Evolutionary conservation across 2,888 invertebrate species (phyloP).

Genomic region (Tipula unca): DNA sequence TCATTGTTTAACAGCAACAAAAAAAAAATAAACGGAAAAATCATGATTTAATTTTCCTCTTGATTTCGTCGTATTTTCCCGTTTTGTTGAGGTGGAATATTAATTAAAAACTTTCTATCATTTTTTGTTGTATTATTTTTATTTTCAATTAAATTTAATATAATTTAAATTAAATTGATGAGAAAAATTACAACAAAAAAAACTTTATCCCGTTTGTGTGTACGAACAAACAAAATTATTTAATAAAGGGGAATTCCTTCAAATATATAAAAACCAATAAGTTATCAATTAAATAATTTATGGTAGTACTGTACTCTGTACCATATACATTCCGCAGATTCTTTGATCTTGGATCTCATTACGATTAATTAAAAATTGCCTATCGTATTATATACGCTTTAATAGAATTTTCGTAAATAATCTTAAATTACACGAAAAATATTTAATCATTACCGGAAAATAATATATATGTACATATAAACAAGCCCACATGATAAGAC

Average conservation of each 20-base stretch:
- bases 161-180: conserved; percentile 14
- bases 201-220: not conserved
- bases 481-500: not conserved
- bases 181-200: not conserved
- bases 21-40: not conserved
- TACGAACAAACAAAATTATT: not conserved
- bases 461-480: not conserved
- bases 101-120: not conserved
- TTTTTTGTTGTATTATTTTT: not conserved
- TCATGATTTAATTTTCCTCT: conserved; percentile 8
- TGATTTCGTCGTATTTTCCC: not conserved
- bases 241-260: not conserved
- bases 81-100: not conserved
- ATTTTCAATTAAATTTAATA: not conserved
- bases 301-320: not conserved
- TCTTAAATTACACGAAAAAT: not conserved
- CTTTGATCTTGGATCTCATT: not conserved
- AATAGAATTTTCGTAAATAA: not conserved
- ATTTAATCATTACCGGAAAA: not conserved
- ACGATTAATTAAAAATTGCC: not conserved
- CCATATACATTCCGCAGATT: not conserved
- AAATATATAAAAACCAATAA: not conserved
- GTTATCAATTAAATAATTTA: not conserved
- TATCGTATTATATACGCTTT: not conserved
- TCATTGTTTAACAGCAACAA: not conserved